phyloP scores from a whole-genome alignment of 2,113 vertebrate species.

The Mustela lutreola region DNA sequence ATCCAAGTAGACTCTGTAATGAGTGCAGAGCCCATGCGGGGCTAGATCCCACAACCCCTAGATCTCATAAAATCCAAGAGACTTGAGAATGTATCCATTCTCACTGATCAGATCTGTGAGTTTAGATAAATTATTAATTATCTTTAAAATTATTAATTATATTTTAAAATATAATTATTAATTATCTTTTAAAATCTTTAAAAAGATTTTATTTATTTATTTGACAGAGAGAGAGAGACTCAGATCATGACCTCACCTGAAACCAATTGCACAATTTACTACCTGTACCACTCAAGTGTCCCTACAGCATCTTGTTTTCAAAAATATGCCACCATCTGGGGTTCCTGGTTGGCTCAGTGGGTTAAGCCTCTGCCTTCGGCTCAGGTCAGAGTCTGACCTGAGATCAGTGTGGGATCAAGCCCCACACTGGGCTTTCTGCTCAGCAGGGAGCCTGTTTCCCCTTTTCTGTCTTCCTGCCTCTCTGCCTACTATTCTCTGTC shows the following conservation, averaged over 20 bases:
- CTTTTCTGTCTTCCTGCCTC: too few relatives aligned
- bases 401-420: too few relatives aligned
- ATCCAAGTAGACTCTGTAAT: background rate
- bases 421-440: too few relatives aligned
- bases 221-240: too few relatives aligned
- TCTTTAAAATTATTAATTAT: too few relatives aligned
- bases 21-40: background rate
- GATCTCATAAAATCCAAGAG: background rate
- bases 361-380: too few relatives aligned
- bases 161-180: too few relatives aligned
- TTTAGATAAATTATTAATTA: background rate
- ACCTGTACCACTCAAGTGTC: background rate
- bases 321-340: background rate
- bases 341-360: background rate
- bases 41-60: background rate
- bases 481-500: too few relatives aligned
- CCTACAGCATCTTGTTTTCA: background rate
- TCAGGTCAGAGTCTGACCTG: too few relatives aligned
- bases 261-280: background rate
- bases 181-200: too few relatives aligned
- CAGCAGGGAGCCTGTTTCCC: too few relatives aligned
- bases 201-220: too few relatives aligned
- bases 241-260: background rate
- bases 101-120: background rate
- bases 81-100: background rate